These are phyloP conservation scores for Lophura nycthemera DNA, from an alignment of 2,113 vertebrate species.

Conservation along the genomic window DNA sequence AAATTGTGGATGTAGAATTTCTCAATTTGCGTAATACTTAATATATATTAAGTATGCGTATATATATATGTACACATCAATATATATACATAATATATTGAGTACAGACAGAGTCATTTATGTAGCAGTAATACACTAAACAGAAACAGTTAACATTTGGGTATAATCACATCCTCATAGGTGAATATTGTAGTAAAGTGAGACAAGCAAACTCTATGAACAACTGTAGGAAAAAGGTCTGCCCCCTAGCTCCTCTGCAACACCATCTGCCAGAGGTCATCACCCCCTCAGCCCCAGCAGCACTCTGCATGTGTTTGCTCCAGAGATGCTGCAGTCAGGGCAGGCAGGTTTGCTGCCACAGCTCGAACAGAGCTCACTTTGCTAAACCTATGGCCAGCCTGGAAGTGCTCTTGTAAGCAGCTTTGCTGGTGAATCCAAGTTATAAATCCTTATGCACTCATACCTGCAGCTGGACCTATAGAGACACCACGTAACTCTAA, in stretches of 20 bases:
- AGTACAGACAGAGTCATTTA: not conserved
- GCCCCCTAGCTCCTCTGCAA: constrained; percentile 37
- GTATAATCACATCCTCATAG: not conserved
- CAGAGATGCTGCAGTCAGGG: not conserved
- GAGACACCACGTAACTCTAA: not conserved
- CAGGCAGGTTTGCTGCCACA: not conserved
- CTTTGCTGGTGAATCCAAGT: not conserved
- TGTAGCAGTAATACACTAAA: not conserved
- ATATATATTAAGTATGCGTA: no score
- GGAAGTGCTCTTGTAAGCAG: not conserved
- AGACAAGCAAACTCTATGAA: not conserved
- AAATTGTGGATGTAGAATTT: not conserved
- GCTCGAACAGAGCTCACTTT: not conserved
- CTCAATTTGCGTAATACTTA: not conserved
- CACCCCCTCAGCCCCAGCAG: not conserved
- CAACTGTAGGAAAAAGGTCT: not conserved
- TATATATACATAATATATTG: not conserved
- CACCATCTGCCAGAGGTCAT: constrained; percentile 51
- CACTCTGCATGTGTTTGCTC: not conserved
- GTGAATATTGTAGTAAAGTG: not conserved
- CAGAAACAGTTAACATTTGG: not conserved
- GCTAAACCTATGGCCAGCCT: not conserved
- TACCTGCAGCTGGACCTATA: not conserved
- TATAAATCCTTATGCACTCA: not conserved
- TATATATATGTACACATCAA: no score